These are phyloP conservation scores for Hemithea aestivaria DNA, from an alignment of 2,888 invertebrate species.

Conservation along the genomic window DNA sequence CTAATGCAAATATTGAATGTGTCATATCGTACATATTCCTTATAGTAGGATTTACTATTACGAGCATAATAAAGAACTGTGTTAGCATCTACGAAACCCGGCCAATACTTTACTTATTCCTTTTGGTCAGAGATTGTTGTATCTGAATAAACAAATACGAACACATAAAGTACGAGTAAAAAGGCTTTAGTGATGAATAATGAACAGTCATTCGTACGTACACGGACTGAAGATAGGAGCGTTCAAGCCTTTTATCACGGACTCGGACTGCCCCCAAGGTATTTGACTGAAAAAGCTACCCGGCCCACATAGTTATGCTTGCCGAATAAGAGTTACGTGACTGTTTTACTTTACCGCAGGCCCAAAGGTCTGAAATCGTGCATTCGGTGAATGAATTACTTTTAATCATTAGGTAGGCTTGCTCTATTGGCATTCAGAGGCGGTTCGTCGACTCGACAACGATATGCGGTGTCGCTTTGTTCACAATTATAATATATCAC, in stretches of 20 bases:
- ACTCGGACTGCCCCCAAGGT: conserved; percentile 24
- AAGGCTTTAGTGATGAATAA: conserved; percentile 9
- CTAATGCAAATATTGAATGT: too few species aligned
- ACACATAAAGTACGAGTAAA: neutral
- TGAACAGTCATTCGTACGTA: conserved; percentile 7
- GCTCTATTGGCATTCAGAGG: conserved; percentile 35
- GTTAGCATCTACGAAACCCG: too few species aligned
- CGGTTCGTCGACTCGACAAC: conserved; percentile 25
- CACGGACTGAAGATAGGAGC: conserved; percentile 17
- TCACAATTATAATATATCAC: conserved; percentile 17
- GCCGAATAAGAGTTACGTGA: conserved; percentile 38
- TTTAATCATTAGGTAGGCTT: conserved; percentile 42
- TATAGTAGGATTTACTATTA: too few species aligned
- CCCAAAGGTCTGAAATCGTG: conserved; percentile 30
- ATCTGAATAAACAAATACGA: neutral
- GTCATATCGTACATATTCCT: too few species aligned
- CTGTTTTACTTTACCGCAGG: conserved; percentile 34
- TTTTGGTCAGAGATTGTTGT: too few species aligned
- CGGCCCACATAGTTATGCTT: conserved; percentile 30
- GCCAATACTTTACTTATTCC: too few species aligned
- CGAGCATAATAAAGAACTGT: too few species aligned
- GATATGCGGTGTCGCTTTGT: conserved; percentile 27
- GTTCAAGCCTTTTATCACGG: conserved; percentile 25
- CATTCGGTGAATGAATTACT: conserved; percentile 47
- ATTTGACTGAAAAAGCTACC: conserved; percentile 31